Evolutionary conservation across 2,797 vertebrate genomes (phyloP), one percentile per base, ranked within the genome.

Genomic region (Clamator glandarius): DNA sequence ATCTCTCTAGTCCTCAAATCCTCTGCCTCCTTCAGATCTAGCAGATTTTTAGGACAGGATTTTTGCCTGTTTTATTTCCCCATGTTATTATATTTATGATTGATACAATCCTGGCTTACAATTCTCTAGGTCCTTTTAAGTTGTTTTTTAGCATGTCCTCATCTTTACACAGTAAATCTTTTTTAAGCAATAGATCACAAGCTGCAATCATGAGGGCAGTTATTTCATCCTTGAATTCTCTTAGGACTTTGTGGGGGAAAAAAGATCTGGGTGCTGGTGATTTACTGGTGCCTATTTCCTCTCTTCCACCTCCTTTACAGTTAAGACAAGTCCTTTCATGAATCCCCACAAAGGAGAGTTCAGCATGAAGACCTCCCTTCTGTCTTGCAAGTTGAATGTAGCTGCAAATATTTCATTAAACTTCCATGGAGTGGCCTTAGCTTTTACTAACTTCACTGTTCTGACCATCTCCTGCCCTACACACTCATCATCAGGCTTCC

Each of bases 391-490:
- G 48, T 55, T 67, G 86, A 77, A 63, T 4, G 1, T n/a, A 21
- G 29, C 28, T 25, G 31, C 31, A 74, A 41, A 19, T 41, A 57
- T 67, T 82, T 70, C 35, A 63, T 44, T 80, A 44, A 46, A 24
- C 39, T 69, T 21, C 42, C 5, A 23, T 10, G 16, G 25, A 51
- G 33, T 8, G 33, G 33, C 67, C 33, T 81, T 4, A 19, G 31
- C 11, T 95, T 91, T 89, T 69, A 66, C 67, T 25, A 35, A 13
- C 70, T 73, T 66, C 62, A 31, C 58, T 79, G 48, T 29, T 80
- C 91, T n/a, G 33, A 25, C 33, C 75, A 35, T 54, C 39, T 73
- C 75, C 75, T 77, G 28, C 66, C 66, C 33, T 73, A 36, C 18
- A 28, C 0, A 0, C 51, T 78, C 66, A 36, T 84, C 59, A 70